Evolutionary conservation across 1,140 invertebrate genomes (phyloP).

Genomic region (Cryptotermes secundus): DNA sequence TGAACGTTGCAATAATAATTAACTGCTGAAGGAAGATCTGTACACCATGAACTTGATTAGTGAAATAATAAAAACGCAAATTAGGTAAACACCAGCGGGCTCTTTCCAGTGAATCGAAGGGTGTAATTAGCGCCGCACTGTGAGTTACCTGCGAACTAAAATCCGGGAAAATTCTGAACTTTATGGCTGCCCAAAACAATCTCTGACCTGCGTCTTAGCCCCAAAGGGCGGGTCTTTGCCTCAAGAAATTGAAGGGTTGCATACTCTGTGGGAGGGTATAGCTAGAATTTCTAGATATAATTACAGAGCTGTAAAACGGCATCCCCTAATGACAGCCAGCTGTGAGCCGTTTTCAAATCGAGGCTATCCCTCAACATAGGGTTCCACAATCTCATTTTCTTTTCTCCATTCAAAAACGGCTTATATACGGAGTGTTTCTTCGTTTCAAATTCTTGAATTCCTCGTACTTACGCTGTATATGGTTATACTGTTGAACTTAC

Average conservation of each 20-base stretch:
- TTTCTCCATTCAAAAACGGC: neutral
- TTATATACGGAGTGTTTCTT: neutral
- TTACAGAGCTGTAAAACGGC: constrained; percentile 2
- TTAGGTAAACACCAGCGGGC: neutral
- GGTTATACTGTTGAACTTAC: too few species aligned
- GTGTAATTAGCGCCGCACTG: neutral
- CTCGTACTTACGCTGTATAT: neutral
- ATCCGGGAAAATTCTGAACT: neutral
- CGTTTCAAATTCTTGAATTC: neutral
- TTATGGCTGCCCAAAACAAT: neutral
- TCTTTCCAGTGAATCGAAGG: neutral
- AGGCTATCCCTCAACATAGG: neutral
- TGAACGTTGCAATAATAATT: too few species aligned
- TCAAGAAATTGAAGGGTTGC: neutral
- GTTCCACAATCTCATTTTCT: neutral
- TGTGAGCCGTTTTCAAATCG: neutral
- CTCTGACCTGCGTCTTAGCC: neutral
- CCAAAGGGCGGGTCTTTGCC: neutral
- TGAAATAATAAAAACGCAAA: neutral
- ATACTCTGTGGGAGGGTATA: neutral
- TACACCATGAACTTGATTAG: neutral
- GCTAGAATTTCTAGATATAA: neutral
- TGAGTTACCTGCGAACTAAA: neutral
- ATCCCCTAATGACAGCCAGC: constrained; percentile 9
- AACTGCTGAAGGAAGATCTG: too few species aligned